Evolutionary conservation across 2,888 invertebrate species (phyloP).

Genomic region (Clunio marinus): DNA sequence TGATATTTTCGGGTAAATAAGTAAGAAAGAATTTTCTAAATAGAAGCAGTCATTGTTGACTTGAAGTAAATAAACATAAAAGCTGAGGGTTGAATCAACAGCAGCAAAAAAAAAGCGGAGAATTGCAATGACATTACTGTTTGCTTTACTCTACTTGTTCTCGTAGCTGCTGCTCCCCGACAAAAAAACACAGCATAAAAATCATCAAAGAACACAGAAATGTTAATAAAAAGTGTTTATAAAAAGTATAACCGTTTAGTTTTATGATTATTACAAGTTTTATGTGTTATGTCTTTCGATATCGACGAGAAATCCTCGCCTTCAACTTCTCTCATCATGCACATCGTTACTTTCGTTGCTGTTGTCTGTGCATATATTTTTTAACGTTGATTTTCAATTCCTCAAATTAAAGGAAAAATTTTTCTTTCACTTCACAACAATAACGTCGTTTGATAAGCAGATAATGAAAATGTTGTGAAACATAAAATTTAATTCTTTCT

Average conservation of each 20-base stretch:
- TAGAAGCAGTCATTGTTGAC: background rate
- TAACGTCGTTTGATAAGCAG: background rate
- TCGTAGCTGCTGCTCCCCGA: background rate
- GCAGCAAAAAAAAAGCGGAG: background rate
- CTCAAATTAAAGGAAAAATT: background rate
- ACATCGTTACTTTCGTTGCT: background rate
- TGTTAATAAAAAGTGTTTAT: background rate
- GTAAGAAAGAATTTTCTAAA: background rate
- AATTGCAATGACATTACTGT: background rate
- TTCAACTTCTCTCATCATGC: background rate
- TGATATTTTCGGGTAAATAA: too few species aligned
- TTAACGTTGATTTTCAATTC: background rate
- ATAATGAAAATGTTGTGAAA: background rate
- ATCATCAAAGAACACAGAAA: constrained; percentile 12
- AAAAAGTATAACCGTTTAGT: constrained; percentile 31
- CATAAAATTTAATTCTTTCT: background rate
- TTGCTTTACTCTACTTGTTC: too few species aligned
- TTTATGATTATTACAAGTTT: constrained; percentile 32
- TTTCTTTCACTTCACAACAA: background rate
- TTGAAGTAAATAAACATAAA: constrained; percentile 10
- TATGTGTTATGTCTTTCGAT: constrained; percentile 38
- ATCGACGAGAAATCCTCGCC: background rate
- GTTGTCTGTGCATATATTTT: background rate
- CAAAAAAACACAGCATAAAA: background rate
- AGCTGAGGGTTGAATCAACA: constrained; percentile 16